phyloP scores from a whole-genome alignment of 2,797 vertebrate species.

The Epinephelus malabaricus region DNA sequence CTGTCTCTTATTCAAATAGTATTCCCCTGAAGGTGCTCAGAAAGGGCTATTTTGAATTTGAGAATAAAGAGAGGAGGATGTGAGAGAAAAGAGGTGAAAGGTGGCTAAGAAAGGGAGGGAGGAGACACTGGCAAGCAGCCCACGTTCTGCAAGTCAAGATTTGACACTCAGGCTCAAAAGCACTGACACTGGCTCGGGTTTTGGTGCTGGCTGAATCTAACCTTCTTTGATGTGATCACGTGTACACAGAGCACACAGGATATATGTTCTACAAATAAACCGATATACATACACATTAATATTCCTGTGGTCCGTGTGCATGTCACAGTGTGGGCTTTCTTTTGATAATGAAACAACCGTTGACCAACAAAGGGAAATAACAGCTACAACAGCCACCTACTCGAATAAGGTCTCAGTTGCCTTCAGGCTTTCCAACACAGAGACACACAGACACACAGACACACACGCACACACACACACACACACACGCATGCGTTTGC shows the following conservation, averaged over 20 bases:
- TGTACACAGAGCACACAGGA: background rate
- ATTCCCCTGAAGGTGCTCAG: slow-evolving; percentile 19
- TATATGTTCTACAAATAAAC: slow-evolving; percentile 1
- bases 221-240: slow-evolving; percentile 31
- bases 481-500: slow-evolving; percentile 32
- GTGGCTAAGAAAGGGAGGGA: slow-evolving; percentile 53
- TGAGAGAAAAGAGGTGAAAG: slow-evolving; percentile 62
- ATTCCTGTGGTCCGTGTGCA: background rate
- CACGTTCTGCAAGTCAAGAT: slow-evolving; percentile 67
- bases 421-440: slow-evolving; percentile 44
- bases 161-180: slow-evolving; percentile 49
- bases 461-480: slow-evolving; percentile 6
- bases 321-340: background rate
- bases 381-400: slow-evolving; percentile 32
- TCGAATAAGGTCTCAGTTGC: slow-evolving; percentile 50
- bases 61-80: slow-evolving; percentile 28
- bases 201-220: slow-evolving; percentile 12
- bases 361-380: slow-evolving; percentile 41
- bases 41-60: slow-evolving; percentile 11
- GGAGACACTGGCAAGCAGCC: slow-evolving; percentile 65
- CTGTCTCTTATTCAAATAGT: slow-evolving; percentile 29
- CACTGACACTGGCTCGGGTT: slow-evolving; percentile 11
- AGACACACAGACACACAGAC: slow-evolving; percentile 11
- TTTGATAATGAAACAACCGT: slow-evolving; percentile 21
- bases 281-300: background rate